Base-by-base conservation (phyloP, 2,797 vertebrate genomes). In the Trachurus trachurus region DNA sequence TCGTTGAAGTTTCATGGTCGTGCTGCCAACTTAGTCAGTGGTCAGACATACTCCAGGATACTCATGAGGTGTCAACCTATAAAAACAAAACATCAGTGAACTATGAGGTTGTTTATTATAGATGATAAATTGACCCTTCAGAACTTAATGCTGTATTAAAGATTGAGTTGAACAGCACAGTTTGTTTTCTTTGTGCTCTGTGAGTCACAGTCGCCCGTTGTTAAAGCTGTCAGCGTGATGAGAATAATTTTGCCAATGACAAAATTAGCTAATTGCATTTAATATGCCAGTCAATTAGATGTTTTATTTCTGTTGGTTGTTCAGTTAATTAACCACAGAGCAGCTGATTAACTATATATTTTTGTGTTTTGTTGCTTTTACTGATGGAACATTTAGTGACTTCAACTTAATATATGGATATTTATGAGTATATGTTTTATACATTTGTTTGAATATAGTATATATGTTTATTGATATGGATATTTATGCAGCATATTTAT, bases 211-310 rank as follows among this genome's bases (percentile, higher is more conserved):
- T 39, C 59, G 8, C 6, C 47, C 17, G 34, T 54, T 66, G 47
- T 15, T 47, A 6, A 22, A 59, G 4, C 15, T 3, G 19, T 44
- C 16, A 5, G 31, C 45, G 1, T 26, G 39, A 59, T 45, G 22
- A 61, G 10, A 40, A 42, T 54, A 7, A 63, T 39, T 37, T 31
- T 42, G 42, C 34, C 42, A 21, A 12, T 70, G 21, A 59, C 52
- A 69, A 60, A 71, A 75, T 72, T 49, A 42, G 31, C 44, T 39
- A 72, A 42, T 56, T 49, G n/a, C 66, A 44, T 53, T 67, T 7
- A 56, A 13, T 76, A 80, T 69, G 65, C 42, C 37, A 66, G 34
- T 64, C 44, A 53, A 49, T 66, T 29, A 59, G 10, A 68, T 69
- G 47, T 61, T 54, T 62, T 57, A 17, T 78, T 49, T 73, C 29